Base-by-base conservation (phyloP, 2,888 invertebrate genomes). In the Apotomis turbidana region DNA sequence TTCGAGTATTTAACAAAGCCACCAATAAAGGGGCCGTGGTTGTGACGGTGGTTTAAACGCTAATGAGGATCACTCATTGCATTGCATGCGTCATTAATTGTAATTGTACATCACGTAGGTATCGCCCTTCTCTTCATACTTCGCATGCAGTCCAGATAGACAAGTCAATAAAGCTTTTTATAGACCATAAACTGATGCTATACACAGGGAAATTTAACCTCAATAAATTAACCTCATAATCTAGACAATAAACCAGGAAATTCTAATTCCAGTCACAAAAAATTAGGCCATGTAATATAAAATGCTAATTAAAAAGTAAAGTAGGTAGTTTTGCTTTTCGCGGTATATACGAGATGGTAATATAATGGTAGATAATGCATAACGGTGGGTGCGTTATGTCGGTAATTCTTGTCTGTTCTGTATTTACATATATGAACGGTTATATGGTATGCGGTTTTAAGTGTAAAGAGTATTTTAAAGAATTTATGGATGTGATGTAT, bases 171-270 rank as follows among this genome's bases (percentile, higher is more conserved):
- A 61, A 61, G 5, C 41, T 44, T 41, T 46, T 66, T 66, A 66
- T 66, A 44, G 55, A 12, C 9, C 27, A n/a, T 66, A 36, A 64
- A 66, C 51, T 51, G 55, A 66, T 27, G 27, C 27, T 27, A 27
- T 27, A 27, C 46, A 57, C 27, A 27, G 4, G 61, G 61, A 10
- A 3, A 51, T 57, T 66, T 57, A 36, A 57, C 46, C 63, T 41
- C 13, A 12, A 44, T n/a, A 46, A 57, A 46, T 55, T 36, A 57
- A 66, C 44, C 66, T 55, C 6, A 55, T 55, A 44, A 12, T 12
- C 55, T 9, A 27, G 55, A 5, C 61, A 61, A 61, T 44, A 46
- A 66, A 44, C 55, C 68, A 55, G 69, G 62, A 63, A 63, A 38
- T 10, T 13, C 55, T 51, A 46, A 62, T 63, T 70, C 54, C 62